These are phyloP conservation scores for Pelusios castaneus DNA, from an alignment of 2,113 vertebrate genomes.

Conservation along the genomic window DNA sequence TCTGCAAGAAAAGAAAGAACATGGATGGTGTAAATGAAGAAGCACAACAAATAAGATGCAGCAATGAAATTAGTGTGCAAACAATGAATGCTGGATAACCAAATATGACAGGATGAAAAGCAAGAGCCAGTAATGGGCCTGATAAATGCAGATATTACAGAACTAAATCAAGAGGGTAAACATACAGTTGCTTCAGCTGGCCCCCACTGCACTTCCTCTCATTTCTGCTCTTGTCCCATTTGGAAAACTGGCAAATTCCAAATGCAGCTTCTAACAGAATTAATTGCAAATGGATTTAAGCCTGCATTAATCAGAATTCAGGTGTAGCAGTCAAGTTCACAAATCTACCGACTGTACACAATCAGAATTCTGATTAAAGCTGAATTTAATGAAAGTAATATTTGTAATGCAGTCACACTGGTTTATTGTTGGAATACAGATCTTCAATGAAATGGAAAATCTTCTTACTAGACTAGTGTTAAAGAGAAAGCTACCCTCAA, in stretches of 20 bases:
- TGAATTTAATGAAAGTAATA: background rate
- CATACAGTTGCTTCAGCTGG: background rate
- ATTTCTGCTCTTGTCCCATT: fast-evolving
- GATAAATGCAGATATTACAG: background rate
- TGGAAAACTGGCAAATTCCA: background rate
- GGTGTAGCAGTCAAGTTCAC: background rate
- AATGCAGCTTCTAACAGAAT: background rate
- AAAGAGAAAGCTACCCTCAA: background rate
- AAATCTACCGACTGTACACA: background rate
- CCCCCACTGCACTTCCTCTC: background rate
- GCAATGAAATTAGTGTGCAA: constrained; percentile 56
- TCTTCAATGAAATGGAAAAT: background rate
- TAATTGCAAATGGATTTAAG: background rate
- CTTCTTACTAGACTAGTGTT: fast-evolving
- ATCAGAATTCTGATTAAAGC: fast-evolving
- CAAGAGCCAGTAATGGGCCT: background rate
- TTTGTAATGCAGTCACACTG: background rate
- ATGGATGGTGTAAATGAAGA: constrained; percentile 76
- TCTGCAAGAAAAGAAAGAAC: constrained; percentile 92
- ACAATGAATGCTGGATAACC: constrained; percentile 22
- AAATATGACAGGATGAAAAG: constrained; percentile 23
- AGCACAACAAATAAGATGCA: constrained; percentile 44
- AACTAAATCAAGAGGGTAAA: background rate
- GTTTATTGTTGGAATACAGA: background rate
- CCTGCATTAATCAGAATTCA: background rate